A percentile compares a stretch with the other conserved stretches of the same genome.
Conservation (phyloP, 1,140 invertebrate genomes). For the Aphaenogaster rudis region DNA sequence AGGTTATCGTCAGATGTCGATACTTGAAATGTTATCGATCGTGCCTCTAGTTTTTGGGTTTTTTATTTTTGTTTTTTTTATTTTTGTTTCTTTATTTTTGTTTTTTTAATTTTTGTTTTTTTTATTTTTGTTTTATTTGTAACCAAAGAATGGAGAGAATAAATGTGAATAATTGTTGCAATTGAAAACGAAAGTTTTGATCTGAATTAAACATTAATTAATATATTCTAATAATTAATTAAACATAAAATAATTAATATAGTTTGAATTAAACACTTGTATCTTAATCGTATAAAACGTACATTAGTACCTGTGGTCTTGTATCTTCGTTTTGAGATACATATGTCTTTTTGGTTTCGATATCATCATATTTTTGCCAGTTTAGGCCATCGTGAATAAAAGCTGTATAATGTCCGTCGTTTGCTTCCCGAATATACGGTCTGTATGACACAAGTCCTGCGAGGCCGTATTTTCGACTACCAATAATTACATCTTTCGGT, state of each 20-base stretch:
- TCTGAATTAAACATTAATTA: background rate
- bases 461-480: background rate
- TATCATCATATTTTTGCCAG: background rate
- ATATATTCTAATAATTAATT: background rate
- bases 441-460: constrained; percentile 3
- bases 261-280: background rate
- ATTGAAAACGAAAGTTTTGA: no score
- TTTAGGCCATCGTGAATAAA: no score
- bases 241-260: background rate
- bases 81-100: no score
- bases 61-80: background rate
- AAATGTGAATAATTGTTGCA: no score
- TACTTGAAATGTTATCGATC: background rate
- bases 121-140: no score
- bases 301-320: constrained; percentile 5
- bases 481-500: constrained; percentile 1
- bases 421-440: background rate
- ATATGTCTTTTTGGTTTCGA: background rate
- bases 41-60: no score
- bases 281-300: background rate
- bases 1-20: background rate
- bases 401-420: no score
- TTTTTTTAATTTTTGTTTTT: no score
- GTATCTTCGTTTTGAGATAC: background rate
- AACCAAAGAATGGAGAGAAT: no score